Evolutionary conservation across 2,888 invertebrate species (phyloP).

Genomic region (Morpho deidamia): DNA sequence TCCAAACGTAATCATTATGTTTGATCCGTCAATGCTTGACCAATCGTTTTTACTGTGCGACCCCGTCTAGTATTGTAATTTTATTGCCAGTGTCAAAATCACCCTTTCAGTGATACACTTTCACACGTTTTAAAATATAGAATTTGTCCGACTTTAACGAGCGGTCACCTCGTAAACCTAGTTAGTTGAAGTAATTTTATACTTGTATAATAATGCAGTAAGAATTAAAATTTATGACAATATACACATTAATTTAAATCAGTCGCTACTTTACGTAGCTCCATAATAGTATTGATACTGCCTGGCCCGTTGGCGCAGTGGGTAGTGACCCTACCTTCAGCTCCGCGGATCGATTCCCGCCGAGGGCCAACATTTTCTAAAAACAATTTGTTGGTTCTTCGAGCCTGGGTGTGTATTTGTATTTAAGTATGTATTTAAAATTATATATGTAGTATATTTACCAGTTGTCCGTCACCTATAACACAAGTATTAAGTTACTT

Average conservation of each 20-base stretch:
- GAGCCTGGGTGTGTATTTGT: too few species aligned
- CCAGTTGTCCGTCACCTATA: too few species aligned
- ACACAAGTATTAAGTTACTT: too few species aligned
- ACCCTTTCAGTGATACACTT: slow-evolving; percentile 64
- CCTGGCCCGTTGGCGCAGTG: too few species aligned
- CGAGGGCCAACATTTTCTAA: too few species aligned
- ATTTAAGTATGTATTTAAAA: too few species aligned
- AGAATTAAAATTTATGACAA: slow-evolving; percentile 58
- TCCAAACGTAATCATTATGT: slow-evolving; percentile 48
- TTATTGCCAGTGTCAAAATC: slow-evolving; percentile 44
- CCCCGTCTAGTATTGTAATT: slow-evolving; percentile 53
- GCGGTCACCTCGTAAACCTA: slow-evolving; percentile 61
- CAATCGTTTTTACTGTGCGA: slow-evolving; percentile 62
- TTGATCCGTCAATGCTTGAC: slow-evolving; percentile 65
- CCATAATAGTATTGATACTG: too few species aligned
- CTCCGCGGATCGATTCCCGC: too few species aligned
- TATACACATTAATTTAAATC: slow-evolving; percentile 17
- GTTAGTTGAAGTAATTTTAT: slow-evolving; percentile 46
- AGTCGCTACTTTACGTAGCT: too few species aligned
- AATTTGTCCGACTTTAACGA: slow-evolving; percentile 57
- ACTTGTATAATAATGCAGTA: slow-evolving; percentile 67
- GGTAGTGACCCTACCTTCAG: too few species aligned
- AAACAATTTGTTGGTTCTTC: too few species aligned
- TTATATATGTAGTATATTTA: too few species aligned
- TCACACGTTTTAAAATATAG: slow-evolving; percentile 70